Percentiles rank a stretch among this genome's conserved stretches.
These are phyloP conservation scores for Octopus sinensis DNA, from an alignment of 1,140 invertebrate species.

Conservation along the genomic window DNA sequence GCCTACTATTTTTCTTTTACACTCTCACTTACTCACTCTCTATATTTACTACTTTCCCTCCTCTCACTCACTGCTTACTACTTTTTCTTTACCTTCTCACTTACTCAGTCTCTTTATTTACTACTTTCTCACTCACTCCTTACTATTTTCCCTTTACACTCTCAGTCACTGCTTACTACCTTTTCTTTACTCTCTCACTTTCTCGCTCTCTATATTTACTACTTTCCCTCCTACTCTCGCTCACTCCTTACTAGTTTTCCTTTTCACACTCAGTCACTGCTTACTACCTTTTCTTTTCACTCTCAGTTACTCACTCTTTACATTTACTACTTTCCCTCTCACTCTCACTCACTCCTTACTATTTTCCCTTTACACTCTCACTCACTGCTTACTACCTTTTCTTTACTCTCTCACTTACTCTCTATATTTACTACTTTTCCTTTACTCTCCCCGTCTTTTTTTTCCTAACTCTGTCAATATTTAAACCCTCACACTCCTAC, in stretches of 20 bases:
- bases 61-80: neutral
- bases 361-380: neutral
- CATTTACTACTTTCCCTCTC: neutral
- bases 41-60: neutral
- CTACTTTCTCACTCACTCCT: neutral
- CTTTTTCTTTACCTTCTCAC: neutral
- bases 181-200: neutral
- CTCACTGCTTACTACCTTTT: neutral
- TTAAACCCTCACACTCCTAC: neutral
- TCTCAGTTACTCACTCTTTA: neutral
- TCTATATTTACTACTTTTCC: neutral
- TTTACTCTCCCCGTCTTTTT: neutral
- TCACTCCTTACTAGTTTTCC: neutral
- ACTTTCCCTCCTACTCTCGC: neutral
- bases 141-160: neutral
- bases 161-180: neutral
- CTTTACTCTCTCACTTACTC: neutral
- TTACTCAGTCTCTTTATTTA: neutral
- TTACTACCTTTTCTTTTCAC: neutral
- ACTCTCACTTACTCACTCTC: neutral
- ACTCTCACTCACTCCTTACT: neutral
- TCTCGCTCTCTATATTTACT: neutral
- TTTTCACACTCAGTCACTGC: neutral
- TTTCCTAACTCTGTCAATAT: neutral
- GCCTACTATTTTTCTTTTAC: neutral